A percentile compares a stretch with the other conserved stretches of the same genome.
These are phyloP conservation scores for Galagoides demidoff DNA, from an alignment of 2,797 vertebrate genomes.

Conservation along the genomic window DNA sequence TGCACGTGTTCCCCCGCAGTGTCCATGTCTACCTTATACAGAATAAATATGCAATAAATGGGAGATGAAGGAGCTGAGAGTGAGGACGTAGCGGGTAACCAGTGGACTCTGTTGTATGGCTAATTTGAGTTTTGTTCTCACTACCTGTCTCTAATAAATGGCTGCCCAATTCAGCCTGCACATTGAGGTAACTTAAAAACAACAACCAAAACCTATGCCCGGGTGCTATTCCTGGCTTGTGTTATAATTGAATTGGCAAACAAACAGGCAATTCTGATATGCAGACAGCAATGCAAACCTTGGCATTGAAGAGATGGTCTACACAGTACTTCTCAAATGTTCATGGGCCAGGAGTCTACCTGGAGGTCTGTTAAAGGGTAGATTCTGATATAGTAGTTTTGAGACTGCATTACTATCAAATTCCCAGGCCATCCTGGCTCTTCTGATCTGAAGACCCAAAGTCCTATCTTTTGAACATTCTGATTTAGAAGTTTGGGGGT, in stretches of 20 bases:
- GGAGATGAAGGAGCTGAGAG: neutral
- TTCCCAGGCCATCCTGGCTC: neutral
- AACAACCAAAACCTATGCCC: neutral
- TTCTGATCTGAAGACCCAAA: neutral
- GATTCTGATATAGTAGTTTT: neutral
- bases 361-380: neutral
- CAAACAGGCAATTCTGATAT: neutral
- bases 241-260: neutral
- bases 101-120: accelerated
- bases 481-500: neutral
- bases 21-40: neutral
- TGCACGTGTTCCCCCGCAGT: neutral
- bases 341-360: too few species aligned
- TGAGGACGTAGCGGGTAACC: neutral
- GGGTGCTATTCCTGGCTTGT: neutral
- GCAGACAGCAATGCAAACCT: accelerated
- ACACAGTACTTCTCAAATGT: accelerated
- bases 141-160: neutral
- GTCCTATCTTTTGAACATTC: neutral
- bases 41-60: neutral
- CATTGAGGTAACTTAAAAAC: neutral
- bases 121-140: neutral
- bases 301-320: neutral
- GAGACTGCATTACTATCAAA: neutral
- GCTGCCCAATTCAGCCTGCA: neutral